Evolutionary conservation across 2,113 vertebrate genomes (phyloP), one percentile per base, ranked within the genome.

Genomic region (Entelurus aequoreus): DNA sequence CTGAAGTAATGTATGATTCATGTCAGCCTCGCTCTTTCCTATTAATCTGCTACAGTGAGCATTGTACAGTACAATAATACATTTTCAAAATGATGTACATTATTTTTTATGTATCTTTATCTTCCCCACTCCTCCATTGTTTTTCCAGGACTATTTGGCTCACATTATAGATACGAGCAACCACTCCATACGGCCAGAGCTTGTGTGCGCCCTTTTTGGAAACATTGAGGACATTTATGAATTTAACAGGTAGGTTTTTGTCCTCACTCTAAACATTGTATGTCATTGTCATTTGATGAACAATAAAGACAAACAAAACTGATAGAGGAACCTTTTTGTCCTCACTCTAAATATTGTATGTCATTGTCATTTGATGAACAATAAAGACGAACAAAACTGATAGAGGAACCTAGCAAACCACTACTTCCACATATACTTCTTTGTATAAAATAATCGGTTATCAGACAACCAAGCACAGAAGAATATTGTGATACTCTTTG

Each of bases 201-300:
- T 98, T 81, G 97, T 98, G 73, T 94, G 91, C 1, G 91, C 89
- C 0, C 91, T 99, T 42, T 99, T 99, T 5, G 96, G 97, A 64
- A 99, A 99, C 86, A 97, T 99, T 21, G 95, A 99, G 77, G 94
- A 91, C 84, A 96, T 99, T 82, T 99, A 99, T 0, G 94, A 93
- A 65, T 92, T 99, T 71, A 98, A 96, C 90, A 97, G 97, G 97
- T 98, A 82, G 62, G 70, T 19, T 13, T 48, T 40, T 48, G 5
- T 15, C 9, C 15, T 36, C 35, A 36, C 42, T 37, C 12, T 7
- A 50, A 37, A 47, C 38, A 48, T 3, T 9, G 5, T 49, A 10
- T 9, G 4, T 2, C 15, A 15, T 35, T 0, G 3, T 35, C 14
- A 15, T 15, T 55, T 40, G 35, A 55, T 55, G 28, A 4, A 28